phyloP scores from a whole-genome alignment of 2,797 vertebrate species.

The Scarus forsteni region DNA sequence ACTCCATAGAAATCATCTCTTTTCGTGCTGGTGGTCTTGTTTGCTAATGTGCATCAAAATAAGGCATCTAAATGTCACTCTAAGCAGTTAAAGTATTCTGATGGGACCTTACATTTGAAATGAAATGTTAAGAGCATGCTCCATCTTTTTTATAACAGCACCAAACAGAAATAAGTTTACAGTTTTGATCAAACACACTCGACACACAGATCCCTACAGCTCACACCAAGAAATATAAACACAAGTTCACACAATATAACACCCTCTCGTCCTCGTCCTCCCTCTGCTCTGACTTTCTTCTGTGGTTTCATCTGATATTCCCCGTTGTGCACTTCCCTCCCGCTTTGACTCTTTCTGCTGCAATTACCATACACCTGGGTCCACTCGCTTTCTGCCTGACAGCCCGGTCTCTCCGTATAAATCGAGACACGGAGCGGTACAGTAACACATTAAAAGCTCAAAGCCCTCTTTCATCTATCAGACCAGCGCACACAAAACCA shows the following conservation, averaged over 20 bases:
- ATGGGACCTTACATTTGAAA: no score
- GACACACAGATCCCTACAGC: not conserved
- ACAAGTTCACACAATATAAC: slow-evolving; percentile 22
- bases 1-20: no score
- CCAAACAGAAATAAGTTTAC: no score
- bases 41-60: no score
- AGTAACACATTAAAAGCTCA: slow-evolving; percentile 63
- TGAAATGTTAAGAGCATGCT: no score
- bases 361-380: slow-evolving; percentile 73
- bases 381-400: slow-evolving; percentile 66
- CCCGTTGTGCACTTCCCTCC: slow-evolving; percentile 43
- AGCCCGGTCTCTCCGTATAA: slow-evolving; percentile 51
- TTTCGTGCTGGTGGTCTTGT: no score
- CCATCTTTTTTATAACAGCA: no score
- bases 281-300: slow-evolving; percentile 49
- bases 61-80: no score
- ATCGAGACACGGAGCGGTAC: slow-evolving; percentile 58
- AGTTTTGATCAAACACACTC: slow-evolving; percentile 9
- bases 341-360: slow-evolving; percentile 42
- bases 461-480: slow-evolving; percentile 68
- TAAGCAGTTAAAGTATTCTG: no score
- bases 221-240: slow-evolving; percentile 8
- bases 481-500: slow-evolving; percentile 45
- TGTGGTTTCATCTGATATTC: slow-evolving; percentile 54
- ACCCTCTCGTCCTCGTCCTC: not conserved